phyloP scores from a whole-genome alignment of 2,797 vertebrate genomes.

The Gadopsis marmoratus region DNA sequence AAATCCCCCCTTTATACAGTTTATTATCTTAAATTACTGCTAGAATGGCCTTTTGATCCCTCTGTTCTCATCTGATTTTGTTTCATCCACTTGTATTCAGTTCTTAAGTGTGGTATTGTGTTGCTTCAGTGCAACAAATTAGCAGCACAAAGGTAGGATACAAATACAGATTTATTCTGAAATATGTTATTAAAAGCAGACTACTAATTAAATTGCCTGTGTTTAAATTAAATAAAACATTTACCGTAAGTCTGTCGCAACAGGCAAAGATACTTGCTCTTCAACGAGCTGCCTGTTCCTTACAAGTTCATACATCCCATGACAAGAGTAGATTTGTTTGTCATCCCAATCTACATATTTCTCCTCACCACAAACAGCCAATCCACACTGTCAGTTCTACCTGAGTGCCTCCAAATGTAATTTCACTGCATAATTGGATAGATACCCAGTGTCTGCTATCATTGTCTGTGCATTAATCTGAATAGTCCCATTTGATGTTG shows the following conservation, averaged over 20 bases:
- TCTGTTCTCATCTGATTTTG: slow-evolving; percentile 35
- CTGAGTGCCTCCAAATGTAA: slow-evolving; percentile 83
- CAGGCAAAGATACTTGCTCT: slow-evolving; percentile 18
- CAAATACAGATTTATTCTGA: slow-evolving; percentile 10
- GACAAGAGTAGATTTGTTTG: slow-evolving; percentile 73
- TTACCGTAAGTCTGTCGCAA: slow-evolving; percentile 1
- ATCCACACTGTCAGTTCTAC: slow-evolving; percentile 75
- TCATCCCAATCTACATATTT: slow-evolving; percentile 71
- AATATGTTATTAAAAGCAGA: background rate
- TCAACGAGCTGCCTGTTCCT: slow-evolving; percentile 27
- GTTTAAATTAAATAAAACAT: slow-evolving; percentile 29
- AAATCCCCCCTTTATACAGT: slow-evolving; percentile 25
- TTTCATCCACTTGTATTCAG: slow-evolving; percentile 21
- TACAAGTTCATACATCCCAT: slow-evolving; percentile 31
- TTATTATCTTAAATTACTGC: slow-evolving; percentile 26
- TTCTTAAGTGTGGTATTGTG: slow-evolving; percentile 7
- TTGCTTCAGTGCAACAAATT: slow-evolving; percentile 11
- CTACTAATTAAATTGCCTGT: slow-evolving; percentile 26
- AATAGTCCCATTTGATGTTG: slow-evolving; percentile 73
- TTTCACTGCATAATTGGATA: slow-evolving; percentile 83
- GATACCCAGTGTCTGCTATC: slow-evolving; percentile 76
- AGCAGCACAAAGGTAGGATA: slow-evolving; percentile 5
- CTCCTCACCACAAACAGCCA: slow-evolving; percentile 52
- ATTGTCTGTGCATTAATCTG: slow-evolving; percentile 79
- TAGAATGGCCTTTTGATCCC: slow-evolving; percentile 18